phyloP scores from a whole-genome alignment of 2,113 vertebrate genomes.

The Oncorhynchus keta region DNA sequence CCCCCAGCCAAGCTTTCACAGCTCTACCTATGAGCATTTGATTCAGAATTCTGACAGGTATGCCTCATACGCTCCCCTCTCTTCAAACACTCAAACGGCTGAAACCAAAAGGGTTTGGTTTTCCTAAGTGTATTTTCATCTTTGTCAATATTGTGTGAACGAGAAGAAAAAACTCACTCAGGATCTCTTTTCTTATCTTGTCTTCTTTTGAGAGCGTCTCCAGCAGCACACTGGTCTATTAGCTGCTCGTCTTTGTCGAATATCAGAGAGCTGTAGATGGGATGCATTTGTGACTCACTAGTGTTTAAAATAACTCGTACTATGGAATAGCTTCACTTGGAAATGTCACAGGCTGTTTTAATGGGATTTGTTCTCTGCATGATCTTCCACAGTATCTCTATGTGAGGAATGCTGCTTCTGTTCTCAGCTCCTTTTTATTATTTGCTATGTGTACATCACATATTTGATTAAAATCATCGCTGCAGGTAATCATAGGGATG shows the following conservation, averaged over 20 bases:
- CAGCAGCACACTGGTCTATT: constrained; percentile 59
- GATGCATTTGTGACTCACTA: constrained; percentile 66
- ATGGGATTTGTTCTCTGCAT: constrained; percentile 20
- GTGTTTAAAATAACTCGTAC: constrained; percentile 61
- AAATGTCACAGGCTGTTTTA: constrained; percentile 9
- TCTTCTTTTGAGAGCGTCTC: constrained; percentile 58
- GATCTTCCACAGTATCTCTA: constrained; percentile 35
- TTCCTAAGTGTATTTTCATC: constrained; percentile 47
- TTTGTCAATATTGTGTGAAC: constrained; percentile 55
- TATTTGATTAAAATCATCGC: constrained; percentile 61
- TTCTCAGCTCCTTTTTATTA: constrained; percentile 46
- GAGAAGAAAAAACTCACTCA: constrained; percentile 19
- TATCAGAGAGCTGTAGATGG: constrained; percentile 26
- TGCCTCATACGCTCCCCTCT: background rate
- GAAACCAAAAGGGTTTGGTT: constrained; percentile 28
- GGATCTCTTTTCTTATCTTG: constrained; percentile 51
- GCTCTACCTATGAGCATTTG: constrained; percentile 13
- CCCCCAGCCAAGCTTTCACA: constrained; percentile 14
- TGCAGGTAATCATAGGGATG: constrained; percentile 52
- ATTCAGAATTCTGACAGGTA: constrained; percentile 30
- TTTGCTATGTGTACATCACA: constrained; percentile 47
- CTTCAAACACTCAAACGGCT: constrained; percentile 33
- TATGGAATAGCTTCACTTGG: constrained; percentile 45
- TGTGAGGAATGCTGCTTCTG: constrained; percentile 42
- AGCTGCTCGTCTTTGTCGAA: constrained; percentile 52